Evolutionary conservation across 1,140 invertebrate genomes (phyloP).

Genomic region (Coptotermes formosanus): DNA sequence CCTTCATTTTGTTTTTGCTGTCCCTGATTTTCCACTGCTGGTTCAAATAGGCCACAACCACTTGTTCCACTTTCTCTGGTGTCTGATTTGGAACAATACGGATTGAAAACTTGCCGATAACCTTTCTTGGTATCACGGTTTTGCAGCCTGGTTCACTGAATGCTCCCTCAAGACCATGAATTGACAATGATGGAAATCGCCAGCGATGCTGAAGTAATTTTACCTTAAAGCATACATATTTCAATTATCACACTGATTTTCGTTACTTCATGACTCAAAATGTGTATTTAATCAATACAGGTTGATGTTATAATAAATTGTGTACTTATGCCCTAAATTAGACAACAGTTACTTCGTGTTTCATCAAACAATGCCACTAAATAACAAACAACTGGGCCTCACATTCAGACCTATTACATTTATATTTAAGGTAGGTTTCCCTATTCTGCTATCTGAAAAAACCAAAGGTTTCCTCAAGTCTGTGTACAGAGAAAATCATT

Average conservation of each 20-base stretch:
- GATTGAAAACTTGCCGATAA: constrained; percentile 95
- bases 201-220: constrained; percentile 85
- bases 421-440: too few species aligned
- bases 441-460: too few species aligned
- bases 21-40: constrained; percentile 66
- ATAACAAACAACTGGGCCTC: too few species aligned
- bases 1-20: constrained; percentile 84
- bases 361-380: too few species aligned
- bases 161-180: constrained; percentile 93
- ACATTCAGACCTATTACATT: too few species aligned
- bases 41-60: constrained; percentile 71
- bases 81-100: constrained; percentile 90
- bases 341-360: too few species aligned
- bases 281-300: too few species aligned
- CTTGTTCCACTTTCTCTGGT: constrained; percentile 70
- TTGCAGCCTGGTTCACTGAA: constrained; percentile 90
- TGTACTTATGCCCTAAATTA: too few species aligned
- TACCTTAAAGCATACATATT: constrained; percentile 45
- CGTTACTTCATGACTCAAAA: too few species aligned
- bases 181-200: constrained; percentile 84
- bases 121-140: constrained; percentile 93
- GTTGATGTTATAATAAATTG: too few species aligned
- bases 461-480: too few species aligned
- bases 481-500: background rate
- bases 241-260: background rate